Evolutionary conservation across 2,888 invertebrate genomes (phyloP).

Genomic region (Nemotelus nigrinus): DNA sequence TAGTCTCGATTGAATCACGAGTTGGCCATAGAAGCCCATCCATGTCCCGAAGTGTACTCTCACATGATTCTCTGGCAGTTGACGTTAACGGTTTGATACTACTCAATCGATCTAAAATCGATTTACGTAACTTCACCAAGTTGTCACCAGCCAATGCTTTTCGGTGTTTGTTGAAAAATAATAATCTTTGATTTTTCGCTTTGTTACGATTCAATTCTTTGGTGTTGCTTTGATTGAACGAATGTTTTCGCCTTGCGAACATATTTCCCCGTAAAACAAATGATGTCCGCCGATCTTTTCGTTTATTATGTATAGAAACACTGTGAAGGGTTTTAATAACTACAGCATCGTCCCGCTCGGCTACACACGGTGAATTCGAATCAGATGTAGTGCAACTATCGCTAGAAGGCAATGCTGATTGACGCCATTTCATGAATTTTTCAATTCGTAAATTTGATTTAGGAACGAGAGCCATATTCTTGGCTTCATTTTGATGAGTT

Average conservation of each 20-base stretch:
- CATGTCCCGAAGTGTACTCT: neutral
- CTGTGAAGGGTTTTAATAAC: slow-evolving; percentile 3
- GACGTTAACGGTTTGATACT: slow-evolving; percentile 3
- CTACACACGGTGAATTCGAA: slow-evolving; percentile 48
- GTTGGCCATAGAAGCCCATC: neutral
- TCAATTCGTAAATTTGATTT: neutral
- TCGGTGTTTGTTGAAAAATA: slow-evolving; percentile 54
- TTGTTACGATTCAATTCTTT: slow-evolving; percentile 52
- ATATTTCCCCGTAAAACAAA: slow-evolving; percentile 55
- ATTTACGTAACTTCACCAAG: slow-evolving; percentile 35
- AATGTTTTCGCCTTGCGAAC: slow-evolving; percentile 54
- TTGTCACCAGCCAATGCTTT: slow-evolving; percentile 44
- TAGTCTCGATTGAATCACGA: slow-evolving; percentile 8
- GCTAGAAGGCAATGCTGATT: slow-evolving; percentile 29
- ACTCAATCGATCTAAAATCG: slow-evolving; percentile 20
- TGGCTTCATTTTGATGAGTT: too few relatives aligned
- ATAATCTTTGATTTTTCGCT: slow-evolving; percentile 54
- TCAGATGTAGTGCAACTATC: slow-evolving; percentile 49
- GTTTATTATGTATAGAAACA: slow-evolving; percentile 17
- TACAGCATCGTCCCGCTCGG: slow-evolving; percentile 41
- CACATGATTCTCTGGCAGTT: neutral
- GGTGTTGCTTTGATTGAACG: slow-evolving; percentile 27
- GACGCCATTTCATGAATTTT: slow-evolving; percentile 46
- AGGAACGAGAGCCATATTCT: neutral
- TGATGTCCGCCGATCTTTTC: slow-evolving; percentile 52